Evolutionary conservation across 2,113 vertebrate genomes (phyloP).

Genomic region (Psilopsiagon aymara): DNA sequence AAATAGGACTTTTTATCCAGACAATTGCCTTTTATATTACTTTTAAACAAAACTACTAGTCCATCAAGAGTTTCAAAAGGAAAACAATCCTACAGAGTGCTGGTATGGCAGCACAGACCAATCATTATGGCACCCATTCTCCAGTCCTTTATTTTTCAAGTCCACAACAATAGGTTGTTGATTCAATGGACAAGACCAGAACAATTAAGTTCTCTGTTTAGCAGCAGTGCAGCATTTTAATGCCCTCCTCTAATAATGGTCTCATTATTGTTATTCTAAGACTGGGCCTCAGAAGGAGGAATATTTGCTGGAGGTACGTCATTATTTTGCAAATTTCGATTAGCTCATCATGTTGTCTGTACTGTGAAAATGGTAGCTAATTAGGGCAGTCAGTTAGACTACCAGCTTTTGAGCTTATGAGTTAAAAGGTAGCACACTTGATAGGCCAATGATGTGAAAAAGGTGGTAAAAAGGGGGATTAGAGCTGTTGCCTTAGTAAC

Average conservation of each 20-base stretch:
- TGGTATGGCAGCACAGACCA: constrained; percentile 90
- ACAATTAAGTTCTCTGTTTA: constrained; percentile 98
- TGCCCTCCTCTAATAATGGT: constrained; percentile 94
- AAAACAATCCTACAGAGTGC: constrained; percentile 89
- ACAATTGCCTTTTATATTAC: constrained; percentile 92
- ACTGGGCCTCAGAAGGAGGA: constrained; percentile 90
- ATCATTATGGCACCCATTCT: constrained; percentile 95
- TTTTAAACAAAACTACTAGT: constrained; percentile 91
- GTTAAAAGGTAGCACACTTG: constrained; percentile 96
- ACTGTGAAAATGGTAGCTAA: constrained; percentile 95
- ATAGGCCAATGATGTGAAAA: constrained; percentile 94
- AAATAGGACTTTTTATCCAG: constrained; percentile 85
- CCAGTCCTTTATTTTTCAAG: constrained; percentile 92
- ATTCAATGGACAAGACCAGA: constrained; percentile 97
- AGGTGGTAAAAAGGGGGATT: constrained; percentile 95
- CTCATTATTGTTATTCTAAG: constrained; percentile 99
- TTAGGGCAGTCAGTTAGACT: constrained; percentile 88
- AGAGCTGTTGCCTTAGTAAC: constrained; percentile 99
- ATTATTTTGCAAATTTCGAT: constrained; percentile 99
- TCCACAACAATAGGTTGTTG: constrained; percentile 98
- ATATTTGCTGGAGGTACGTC: constrained; percentile 91
- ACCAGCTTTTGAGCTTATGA: constrained; percentile 87
- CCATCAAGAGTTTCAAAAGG: constrained; percentile 91
- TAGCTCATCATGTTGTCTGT: constrained; percentile 96
- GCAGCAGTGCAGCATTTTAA: constrained; percentile 93